Evolutionary conservation across 2,888 invertebrate genomes (phyloP).

Genomic region (Pachydiplax longipennis): DNA sequence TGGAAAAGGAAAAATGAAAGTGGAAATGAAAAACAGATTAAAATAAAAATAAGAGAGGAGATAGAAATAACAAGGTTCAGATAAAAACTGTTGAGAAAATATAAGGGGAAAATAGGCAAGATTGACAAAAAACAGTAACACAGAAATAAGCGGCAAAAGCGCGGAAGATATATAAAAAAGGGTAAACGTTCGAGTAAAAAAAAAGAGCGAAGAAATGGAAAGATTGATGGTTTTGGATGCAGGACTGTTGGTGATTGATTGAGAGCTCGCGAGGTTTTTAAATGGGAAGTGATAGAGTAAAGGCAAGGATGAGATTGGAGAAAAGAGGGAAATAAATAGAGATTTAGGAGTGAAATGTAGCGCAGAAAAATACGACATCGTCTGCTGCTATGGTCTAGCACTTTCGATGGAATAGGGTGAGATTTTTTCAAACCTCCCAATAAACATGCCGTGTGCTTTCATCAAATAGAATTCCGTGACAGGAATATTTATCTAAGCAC

Average conservation of each 20-base stretch:
- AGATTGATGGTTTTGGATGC: conserved; percentile 30
- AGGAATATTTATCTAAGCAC: too few relatives aligned
- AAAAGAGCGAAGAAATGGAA: not conserved
- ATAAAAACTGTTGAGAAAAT: not conserved
- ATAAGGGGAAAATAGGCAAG: not conserved
- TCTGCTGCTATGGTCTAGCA: not conserved
- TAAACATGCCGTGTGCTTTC: not conserved
- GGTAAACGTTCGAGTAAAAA: not conserved
- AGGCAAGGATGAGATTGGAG: not conserved
- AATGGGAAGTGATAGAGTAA: not conserved
- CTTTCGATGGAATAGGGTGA: not conserved
- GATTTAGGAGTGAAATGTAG: not conserved
- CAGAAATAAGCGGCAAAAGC: not conserved
- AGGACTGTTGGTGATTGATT: conserved; percentile 19
- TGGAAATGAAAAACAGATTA: too few relatives aligned
- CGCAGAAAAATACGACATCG: not conserved
- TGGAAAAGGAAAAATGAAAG: too few relatives aligned
- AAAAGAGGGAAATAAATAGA: not conserved
- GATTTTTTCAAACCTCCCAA: not conserved
- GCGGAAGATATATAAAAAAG: not conserved
- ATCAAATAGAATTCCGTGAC: too few relatives aligned
- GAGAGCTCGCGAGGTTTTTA: conserved; percentile 16
- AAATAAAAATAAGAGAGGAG: too few relatives aligned
- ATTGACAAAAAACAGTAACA: not conserved
- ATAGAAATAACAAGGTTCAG: too few relatives aligned